phyloP scores from a whole-genome alignment of 2,888 invertebrate species.

The Himalopsyche japonica region DNA sequence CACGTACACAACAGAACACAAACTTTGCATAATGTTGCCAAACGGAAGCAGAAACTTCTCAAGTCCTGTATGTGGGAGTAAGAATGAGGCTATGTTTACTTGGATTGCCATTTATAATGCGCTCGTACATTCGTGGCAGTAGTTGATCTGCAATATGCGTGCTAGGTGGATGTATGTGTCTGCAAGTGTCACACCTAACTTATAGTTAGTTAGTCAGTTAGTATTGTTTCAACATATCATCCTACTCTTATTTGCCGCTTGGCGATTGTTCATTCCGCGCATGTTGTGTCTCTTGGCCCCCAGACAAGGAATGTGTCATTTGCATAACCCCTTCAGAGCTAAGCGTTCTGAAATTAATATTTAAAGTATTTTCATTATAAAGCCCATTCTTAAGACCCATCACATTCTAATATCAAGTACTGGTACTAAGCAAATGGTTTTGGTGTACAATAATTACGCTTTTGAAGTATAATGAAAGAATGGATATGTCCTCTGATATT shows the following conservation, averaged over 20 bases:
- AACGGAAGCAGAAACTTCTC: neutral
- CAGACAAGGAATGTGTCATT: slow-evolving; percentile 1
- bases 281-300: neutral
- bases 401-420: too few species aligned
- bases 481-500: too few species aligned
- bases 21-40: neutral
- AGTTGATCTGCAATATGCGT: neutral
- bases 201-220: neutral
- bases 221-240: neutral
- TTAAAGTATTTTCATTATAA: too few species aligned
- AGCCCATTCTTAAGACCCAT: too few species aligned
- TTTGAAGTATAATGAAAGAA: too few species aligned
- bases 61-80: neutral
- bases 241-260: neutral
- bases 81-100: neutral
- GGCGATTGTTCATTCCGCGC: slow-evolving; percentile 1
- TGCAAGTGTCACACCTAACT: neutral
- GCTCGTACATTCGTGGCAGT: neutral
- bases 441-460: too few species aligned
- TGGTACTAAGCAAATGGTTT: too few species aligned
- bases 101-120: neutral
- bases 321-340: neutral
- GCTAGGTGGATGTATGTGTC: neutral
- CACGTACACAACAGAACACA: too few species aligned
- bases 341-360: neutral